These are phyloP conservation scores for Rhorus exstirpatorius DNA, from an alignment of 2,888 invertebrate genomes.

Conservation along the genomic window DNA sequence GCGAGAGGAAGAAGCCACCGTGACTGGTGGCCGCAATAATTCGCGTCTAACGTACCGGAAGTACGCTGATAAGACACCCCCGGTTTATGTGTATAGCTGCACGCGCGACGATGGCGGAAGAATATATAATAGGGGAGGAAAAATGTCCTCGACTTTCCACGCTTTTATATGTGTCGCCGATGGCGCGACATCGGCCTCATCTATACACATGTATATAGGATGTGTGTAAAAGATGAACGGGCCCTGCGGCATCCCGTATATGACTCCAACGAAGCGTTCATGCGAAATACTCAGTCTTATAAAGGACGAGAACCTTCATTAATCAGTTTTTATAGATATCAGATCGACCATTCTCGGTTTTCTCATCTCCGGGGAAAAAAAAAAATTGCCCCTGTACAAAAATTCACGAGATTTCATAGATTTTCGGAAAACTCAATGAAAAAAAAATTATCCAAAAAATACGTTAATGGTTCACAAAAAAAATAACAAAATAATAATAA, in stretches of 20 bases:
- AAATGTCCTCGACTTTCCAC: constrained; percentile 62
- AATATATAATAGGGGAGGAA: constrained; percentile 36
- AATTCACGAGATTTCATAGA: too few relatives aligned
- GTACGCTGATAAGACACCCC: constrained; percentile 76
- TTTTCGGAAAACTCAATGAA: too few relatives aligned
- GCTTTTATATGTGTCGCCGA: constrained; percentile 42
- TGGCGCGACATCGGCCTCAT: constrained; percentile 28
- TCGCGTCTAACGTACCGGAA: constrained; percentile 78
- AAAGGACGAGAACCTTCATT: not conserved
- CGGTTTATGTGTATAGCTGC: constrained; percentile 24
- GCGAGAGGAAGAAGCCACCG: constrained; percentile 65
- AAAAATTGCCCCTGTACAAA: too few relatives aligned
- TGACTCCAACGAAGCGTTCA: constrained; percentile 48
- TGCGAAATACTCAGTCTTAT: constrained; percentile 16
- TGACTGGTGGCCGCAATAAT: constrained; percentile 71
- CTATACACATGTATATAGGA: not conserved
- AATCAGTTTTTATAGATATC: not conserved
- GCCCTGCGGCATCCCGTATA: not conserved
- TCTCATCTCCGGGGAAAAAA: not conserved
- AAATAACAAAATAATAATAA: too few relatives aligned
- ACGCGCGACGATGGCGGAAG: constrained; percentile 33
- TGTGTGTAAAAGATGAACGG: constrained; percentile 27
- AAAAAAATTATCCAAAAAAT: too few relatives aligned
- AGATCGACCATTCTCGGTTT: not conserved
- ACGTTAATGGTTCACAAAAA: too few relatives aligned